Percentiles rank a stretch among this genome's conserved stretches.
Evolutionary conservation across 2,888 invertebrate species (phyloP).

Genomic region (Lithosia quadra): DNA sequence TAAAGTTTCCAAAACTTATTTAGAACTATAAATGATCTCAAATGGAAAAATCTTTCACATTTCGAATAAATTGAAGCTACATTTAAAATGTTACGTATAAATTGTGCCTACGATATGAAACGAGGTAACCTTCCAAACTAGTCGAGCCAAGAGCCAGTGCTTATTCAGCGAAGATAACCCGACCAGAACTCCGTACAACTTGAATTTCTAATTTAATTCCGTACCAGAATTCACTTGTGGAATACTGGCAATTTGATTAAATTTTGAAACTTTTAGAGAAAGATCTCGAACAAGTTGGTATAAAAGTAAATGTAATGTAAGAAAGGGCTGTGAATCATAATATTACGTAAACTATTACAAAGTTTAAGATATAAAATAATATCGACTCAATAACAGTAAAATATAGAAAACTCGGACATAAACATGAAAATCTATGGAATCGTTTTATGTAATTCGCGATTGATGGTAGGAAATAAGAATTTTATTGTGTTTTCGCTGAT

Average conservation of each 20-base stretch:
- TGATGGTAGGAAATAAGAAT: conserved; percentile 33
- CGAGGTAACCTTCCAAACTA: conserved; percentile 41
- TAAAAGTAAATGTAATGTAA: conserved; percentile 9
- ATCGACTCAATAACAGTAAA: conserved; percentile 16
- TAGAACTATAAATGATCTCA: neutral
- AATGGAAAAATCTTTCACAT: neutral
- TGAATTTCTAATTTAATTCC: conserved; percentile 69
- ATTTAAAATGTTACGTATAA: conserved; percentile 12
- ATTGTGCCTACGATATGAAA: conserved; percentile 30
- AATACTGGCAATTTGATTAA: conserved; percentile 47
- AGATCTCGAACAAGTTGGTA: neutral
- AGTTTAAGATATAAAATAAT: conserved; percentile 10
- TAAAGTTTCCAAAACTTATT: too few relatives aligned
- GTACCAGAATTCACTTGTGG: conserved; percentile 42
- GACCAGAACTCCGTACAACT: conserved; percentile 54
- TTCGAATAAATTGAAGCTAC: neutral
- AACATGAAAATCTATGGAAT: conserved; percentile 27
- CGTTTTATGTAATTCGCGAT: conserved; percentile 25
- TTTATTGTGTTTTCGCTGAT: conserved; percentile 43
- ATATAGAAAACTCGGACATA: conserved; percentile 16
- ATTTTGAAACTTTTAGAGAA: conserved; percentile 33
- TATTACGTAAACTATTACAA: neutral
- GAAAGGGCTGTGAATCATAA: neutral
- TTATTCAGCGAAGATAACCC: conserved; percentile 53
- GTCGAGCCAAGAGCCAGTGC: conserved; percentile 44